These are phyloP conservation scores for Bombus pyrosoma DNA, from an alignment of 1,140 invertebrate genomes.

Conservation along the genomic window DNA sequence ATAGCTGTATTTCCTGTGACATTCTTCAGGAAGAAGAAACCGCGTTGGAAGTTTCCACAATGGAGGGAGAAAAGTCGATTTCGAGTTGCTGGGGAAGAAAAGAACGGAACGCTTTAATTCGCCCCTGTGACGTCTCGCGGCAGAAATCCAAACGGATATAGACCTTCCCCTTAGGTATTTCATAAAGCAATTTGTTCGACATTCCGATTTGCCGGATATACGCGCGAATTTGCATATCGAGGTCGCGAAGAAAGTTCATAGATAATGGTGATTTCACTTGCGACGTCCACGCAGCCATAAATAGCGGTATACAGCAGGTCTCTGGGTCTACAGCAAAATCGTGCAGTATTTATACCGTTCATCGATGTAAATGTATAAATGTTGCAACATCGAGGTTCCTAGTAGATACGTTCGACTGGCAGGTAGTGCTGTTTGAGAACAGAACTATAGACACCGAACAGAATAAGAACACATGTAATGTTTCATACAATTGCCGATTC, in stretches of 20 bases:
- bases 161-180: constrained; percentile 2
- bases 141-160: constrained; percentile 22
- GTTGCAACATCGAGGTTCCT: constrained; percentile 61
- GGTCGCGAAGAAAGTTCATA: constrained; percentile 62
- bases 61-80: neutral
- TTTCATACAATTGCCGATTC: constrained; percentile 6
- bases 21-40: neutral
- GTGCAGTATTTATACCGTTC: constrained; percentile 72
- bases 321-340: constrained; percentile 68
- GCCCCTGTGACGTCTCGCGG: neutral
- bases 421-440: constrained; percentile 32
- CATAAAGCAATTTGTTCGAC: constrained; percentile 24
- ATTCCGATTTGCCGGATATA: constrained; percentile 32
- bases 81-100: neutral
- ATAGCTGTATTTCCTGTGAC: neutral
- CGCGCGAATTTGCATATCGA: constrained; percentile 60
- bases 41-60: neutral
- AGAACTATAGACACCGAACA: constrained; percentile 18
- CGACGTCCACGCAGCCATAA: constrained; percentile 54
- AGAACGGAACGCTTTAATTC: constrained; percentile 4
- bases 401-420: constrained; percentile 59
- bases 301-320: constrained; percentile 63
- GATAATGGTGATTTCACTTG: constrained; percentile 58
- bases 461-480: constrained; percentile 31
- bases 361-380: constrained; percentile 69